Evolutionary conservation across 2,797 vertebrate genomes (phyloP).

Genomic region (Hoplostethus atlanticus): DNA sequence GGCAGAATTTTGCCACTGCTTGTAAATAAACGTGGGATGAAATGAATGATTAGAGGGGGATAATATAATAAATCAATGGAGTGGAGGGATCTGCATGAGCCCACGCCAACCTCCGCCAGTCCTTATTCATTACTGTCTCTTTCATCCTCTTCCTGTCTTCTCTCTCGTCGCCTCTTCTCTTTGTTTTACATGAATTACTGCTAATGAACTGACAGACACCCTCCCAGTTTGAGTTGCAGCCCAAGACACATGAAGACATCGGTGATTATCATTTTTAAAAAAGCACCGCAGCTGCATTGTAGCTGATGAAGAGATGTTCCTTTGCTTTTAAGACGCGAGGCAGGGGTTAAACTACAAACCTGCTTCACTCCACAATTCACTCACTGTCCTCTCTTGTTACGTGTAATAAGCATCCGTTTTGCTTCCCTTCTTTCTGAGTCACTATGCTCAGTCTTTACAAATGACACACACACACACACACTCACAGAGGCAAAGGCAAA

Average conservation of each 20-base stretch:
- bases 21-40: slow-evolving; percentile 34
- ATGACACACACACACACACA: neutral
- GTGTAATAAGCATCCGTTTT: neutral
- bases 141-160: slow-evolving; percentile 63
- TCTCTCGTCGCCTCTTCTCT: slow-evolving; percentile 48
- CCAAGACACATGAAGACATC: slow-evolving; percentile 51
- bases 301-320: slow-evolving; percentile 13
- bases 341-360: slow-evolving; percentile 1
- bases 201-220: slow-evolving; percentile 73
- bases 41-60: neutral
- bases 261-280: slow-evolving; percentile 45
- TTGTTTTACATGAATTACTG: slow-evolving; percentile 78
- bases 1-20: slow-evolving; percentile 25
- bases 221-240: slow-evolving; percentile 57
- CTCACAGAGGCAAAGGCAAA: neutral
- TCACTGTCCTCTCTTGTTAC: neutral
- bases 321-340: slow-evolving; percentile 6
- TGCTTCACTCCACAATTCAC: neutral
- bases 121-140: slow-evolving; percentile 64
- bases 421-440: neutral
- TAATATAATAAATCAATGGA: slow-evolving; percentile 48
- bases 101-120: slow-evolving; percentile 61
- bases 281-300: slow-evolving; percentile 46
- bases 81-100: slow-evolving; percentile 47
- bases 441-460: neutral